These are phyloP conservation scores for Pandion haliaetus DNA, from an alignment of 2,113 vertebrate species.

Conservation along the genomic window DNA sequence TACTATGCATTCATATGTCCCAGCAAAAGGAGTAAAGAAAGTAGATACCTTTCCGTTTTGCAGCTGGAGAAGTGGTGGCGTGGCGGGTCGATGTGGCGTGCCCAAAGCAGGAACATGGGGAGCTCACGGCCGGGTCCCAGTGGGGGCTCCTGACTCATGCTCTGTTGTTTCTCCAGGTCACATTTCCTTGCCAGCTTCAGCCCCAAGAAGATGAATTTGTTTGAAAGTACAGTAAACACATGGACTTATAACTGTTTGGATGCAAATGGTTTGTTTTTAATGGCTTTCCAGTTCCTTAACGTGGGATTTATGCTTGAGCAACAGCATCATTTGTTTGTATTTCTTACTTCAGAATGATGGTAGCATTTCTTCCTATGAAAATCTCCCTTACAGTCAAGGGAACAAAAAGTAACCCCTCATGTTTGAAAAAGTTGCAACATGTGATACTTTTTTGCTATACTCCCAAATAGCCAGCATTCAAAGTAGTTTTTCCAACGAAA, in stretches of 20 bases:
- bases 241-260: conserved; percentile 31
- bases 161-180: neutral
- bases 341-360: neutral
- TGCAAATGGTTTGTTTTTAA: conserved; percentile 35
- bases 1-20: neutral
- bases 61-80: neutral
- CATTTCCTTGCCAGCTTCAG: neutral
- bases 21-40: neutral
- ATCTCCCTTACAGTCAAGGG: neutral
- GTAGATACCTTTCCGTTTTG: neutral
- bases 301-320: neutral
- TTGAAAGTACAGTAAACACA: conserved; percentile 28
- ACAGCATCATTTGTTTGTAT: conserved; percentile 35
- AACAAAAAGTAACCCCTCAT: neutral
- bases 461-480: neutral
- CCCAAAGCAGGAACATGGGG: neutral
- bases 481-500: neutral
- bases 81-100: accelerated
- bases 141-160: neutral
- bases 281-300: conserved; percentile 20
- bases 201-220: neutral
- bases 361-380: neutral
- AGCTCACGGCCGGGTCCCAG: accelerated
- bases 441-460: neutral
- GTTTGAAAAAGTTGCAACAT: neutral